Base-by-base conservation (phyloP, 2,113 vertebrate species). In the Hippocampus zosterae region DNA sequence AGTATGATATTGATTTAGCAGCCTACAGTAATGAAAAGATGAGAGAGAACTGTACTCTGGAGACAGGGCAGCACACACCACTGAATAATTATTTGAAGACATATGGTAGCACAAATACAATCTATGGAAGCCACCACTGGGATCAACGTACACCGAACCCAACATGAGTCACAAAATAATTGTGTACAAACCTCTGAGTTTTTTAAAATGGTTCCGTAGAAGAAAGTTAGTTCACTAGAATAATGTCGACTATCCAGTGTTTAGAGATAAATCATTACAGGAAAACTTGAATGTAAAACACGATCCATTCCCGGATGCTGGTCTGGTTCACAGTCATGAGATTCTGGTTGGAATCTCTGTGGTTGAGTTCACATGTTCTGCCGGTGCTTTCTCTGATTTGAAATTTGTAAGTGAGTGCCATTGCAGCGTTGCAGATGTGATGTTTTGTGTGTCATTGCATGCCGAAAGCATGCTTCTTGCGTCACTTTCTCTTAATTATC, bases 31-130 rank as follows among this genome's bases (percentile, higher is more conserved):
- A 75, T 83, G 71, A 71, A 69, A 79, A 72, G 40, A 41, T 56
- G 46, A 55, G 59, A 82, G 77, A 72, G 42, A 37, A 66, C 62
- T 21, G 27, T 57, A 81, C 75, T 64, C 68, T 50, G 70, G 46
- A 63, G 71, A 80, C 76, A 65, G 60, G 68, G 81, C 62, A 65
- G 65, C 52, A 40, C 56, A 69, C 27, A 41, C 67, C 63, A 62
- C 41, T 72, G 73, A 68, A 80, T 63, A 73, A 77, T 83, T 78
- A 78, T 73, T 78, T 72, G 67, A 68, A 56, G 74, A 76, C 42
- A 74, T 75, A 70, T 70, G 70, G 70, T 37, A 72, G 61, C 65
- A 77, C 57, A 79, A 55, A 71, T 65, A 73, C 64, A 76, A 57
- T 29, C 27, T 44, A 29, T 57, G 15, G n/a, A 76, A 52, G 21